Conservation (phyloP, 2,797 vertebrate genomes). For the Halcyon chelicuti region DNA sequence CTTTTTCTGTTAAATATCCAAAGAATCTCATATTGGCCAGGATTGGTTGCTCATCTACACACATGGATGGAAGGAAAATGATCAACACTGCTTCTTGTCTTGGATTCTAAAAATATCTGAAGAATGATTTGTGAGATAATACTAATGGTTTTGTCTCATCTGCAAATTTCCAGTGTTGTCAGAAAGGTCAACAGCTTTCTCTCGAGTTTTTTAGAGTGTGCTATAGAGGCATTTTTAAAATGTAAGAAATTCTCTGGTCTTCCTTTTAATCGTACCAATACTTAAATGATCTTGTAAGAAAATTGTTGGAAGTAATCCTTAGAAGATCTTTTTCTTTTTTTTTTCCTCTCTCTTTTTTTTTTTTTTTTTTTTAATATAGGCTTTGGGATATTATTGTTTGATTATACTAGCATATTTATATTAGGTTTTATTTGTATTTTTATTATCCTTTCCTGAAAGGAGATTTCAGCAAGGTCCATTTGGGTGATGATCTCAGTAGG, state of each 20-base stretch:
- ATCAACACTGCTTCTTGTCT: background rate
- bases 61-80: background rate
- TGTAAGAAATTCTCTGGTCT: background rate
- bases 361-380: background rate
- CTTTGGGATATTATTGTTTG: background rate
- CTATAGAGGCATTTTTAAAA: background rate
- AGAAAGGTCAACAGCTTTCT: background rate
- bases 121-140: background rate
- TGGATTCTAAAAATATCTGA: background rate
- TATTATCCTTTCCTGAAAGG: background rate
- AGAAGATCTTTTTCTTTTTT: background rate
- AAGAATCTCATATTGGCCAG: background rate
- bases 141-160: background rate
- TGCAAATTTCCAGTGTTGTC: background rate
- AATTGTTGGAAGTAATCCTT: background rate
- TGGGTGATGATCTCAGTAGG: background rate
- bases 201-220: background rate
- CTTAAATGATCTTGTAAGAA: background rate
- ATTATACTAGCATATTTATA: background rate
- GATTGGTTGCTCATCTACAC: background rate
- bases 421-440: background rate
- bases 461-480: background rate
- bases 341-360: background rate
- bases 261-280: background rate
- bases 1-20: background rate